Evolutionary conservation across 2,888 invertebrate genomes (phyloP), one percentile per base, ranked within the genome.

Genomic region (Theodoxus fluviatilis): DNA sequence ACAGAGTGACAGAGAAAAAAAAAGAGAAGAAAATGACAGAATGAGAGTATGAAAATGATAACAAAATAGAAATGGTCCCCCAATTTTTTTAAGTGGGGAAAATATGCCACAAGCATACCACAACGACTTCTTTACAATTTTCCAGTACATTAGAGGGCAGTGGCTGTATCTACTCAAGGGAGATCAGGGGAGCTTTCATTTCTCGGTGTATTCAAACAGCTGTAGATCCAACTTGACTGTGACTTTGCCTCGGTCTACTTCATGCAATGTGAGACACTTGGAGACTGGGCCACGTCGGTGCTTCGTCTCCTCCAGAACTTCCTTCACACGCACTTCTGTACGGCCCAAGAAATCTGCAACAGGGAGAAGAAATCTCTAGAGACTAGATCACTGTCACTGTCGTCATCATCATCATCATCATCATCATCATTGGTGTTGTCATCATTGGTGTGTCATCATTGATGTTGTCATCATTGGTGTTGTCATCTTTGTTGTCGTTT

Each of bases 171-270:
- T 4, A 59, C 28, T 3, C 28, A 59, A 4, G 55, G 7, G 7
- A 22, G 7, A 12, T 22, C 22, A 7, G 12, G 9, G 12, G 55
- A 7, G 7, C 22, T 55, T 55, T 55, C 7, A 18, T 55, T 55
- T 55, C 22, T 18, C 22, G 7, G 22, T 28, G 18, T 25, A 75
- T n/a, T 83, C 81, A 74, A 79, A 93, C 70, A 92, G 86, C 78
- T 91, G 92, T 72, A 93, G 87, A 85, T 93, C 92, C 69, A 93
- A 87, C 85, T 93, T 93, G 57, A 93, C 89, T 47, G 90, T 87
- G 47, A 93, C 90, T 79, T 92, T 91, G 37, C 93, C 93, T 35
- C 90, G 90, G 73, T 91, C 91, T 1, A 92, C 92, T 87, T 93
- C 92, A 77, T 91, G 91, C 61, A 93, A 87, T 73, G 89, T 89